Base-by-base conservation (phyloP, 2,797 vertebrate genomes). In the Melanotaenia trifasciata region DNA sequence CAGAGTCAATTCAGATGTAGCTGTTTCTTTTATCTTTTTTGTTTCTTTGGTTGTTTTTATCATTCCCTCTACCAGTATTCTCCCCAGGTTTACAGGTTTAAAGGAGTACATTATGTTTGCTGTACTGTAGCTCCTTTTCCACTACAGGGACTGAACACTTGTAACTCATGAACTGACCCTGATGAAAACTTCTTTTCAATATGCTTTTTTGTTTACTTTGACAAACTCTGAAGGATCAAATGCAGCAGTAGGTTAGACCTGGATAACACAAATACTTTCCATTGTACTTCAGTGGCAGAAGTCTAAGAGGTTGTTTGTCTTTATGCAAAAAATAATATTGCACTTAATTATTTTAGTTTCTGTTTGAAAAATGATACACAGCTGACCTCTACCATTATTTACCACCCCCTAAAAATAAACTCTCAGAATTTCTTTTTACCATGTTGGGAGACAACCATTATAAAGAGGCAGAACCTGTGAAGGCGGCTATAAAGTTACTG, bases 121-220 rank as follows among this genome's bases (percentile, higher is more conserved):
- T 14, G 13, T 57, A 61, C 57, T 72, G 14, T 43, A 70, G 67
- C 59, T 50, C 30, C 68, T 76, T 72, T 76, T 80, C 33, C 69
- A 64, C 64, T 76, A 64, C 73, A 65, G 36, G 32, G 64, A 72
- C 54, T 60, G 30, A 40, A 56, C 38, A 64, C 28, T 36, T 54
- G 26, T 35, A 58, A 63, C 16, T 10, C 30, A 3, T 54, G 16
- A 60, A 3, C 14, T 3, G 10, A 43, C 40, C 40, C 47, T 24
- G 11, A 45, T 47, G 6, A 38, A 13, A 57, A 26, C 7, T 56
- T 61, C 4, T 32, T 12, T 7, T n/a, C 24, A 4, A 47, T 45
- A 28, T 45, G 26, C 47, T 45, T 33, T 20, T 58, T 1, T 30
- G 7, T 9, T 40, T 40, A 7, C 36, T 45, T 47, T 35, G 47